These are phyloP conservation scores for Astreopora myriophthalma DNA, from an alignment of 64 coral and sea anemone species.

Conservation along the genomic window DNA sequence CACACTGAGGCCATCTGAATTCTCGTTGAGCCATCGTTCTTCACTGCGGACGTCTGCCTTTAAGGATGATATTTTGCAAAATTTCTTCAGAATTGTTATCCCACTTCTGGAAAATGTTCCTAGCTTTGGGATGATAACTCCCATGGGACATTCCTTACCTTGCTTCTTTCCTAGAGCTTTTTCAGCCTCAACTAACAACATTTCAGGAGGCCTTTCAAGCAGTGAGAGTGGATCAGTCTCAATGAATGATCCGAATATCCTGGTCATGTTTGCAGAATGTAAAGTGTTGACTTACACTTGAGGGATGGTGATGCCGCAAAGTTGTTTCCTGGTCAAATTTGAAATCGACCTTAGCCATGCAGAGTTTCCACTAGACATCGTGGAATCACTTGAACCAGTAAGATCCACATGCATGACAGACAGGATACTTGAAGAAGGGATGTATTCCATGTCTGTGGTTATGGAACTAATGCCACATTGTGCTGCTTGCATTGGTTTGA, in stretches of 20 bases:
- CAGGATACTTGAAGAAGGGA: too few relatives aligned
- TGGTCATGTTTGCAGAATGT: not conserved
- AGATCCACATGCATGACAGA: not conserved
- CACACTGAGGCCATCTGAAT: not conserved
- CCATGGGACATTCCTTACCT: not conserved
- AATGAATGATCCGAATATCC: not conserved
- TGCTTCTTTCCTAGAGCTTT: not conserved
- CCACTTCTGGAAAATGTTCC: constrained; percentile 32
- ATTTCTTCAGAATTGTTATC: not conserved
- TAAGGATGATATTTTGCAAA: constrained; percentile 19
- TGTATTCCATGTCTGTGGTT: not conserved
- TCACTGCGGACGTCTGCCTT: not conserved
- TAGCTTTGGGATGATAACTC: not conserved
- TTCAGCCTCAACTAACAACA: not conserved
- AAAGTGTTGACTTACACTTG: not conserved
- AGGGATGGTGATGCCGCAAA: not conserved
- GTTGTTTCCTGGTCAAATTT: not conserved
- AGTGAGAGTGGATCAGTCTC: not conserved
- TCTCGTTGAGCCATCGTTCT: constrained; percentile 7
- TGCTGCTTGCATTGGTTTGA: not conserved
- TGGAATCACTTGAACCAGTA: not conserved
- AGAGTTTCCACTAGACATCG: too few relatives aligned
- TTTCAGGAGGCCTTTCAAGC: not conserved
- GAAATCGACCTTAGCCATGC: not conserved
- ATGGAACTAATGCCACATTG: not conserved